A percentile compares a stretch with the other conserved stretches of the same genome.
Evolutionary conservation across 2,113 vertebrate genomes (phyloP).

Genomic region (Antechinus flavipes): DNA sequence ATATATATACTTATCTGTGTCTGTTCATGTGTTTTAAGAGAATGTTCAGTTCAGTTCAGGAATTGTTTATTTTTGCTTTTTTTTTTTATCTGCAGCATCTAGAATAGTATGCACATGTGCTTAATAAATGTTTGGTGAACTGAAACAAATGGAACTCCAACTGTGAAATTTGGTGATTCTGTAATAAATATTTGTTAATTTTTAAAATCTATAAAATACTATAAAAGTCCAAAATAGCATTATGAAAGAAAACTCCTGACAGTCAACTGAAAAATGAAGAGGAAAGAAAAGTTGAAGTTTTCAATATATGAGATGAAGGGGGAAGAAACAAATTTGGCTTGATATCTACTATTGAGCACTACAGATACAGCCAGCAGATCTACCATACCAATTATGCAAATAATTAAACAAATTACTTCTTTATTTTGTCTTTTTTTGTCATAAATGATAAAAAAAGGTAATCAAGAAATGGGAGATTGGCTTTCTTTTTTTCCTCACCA

Average conservation of each 20-base stretch:
- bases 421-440: constrained; percentile 79
- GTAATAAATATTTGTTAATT: background rate
- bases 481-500: constrained; percentile 67
- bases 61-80: background rate
- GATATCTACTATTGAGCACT: constrained; percentile 54
- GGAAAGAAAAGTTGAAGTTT: constrained; percentile 52
- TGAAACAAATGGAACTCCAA: background rate
- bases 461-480: constrained; percentile 69
- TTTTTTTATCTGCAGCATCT: background rate
- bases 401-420: constrained; percentile 74
- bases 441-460: constrained; percentile 77
- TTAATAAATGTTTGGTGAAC: background rate
- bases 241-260: constrained; percentile 43
- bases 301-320: background rate
- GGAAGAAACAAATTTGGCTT: constrained; percentile 40
- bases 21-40: background rate
- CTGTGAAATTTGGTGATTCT: background rate
- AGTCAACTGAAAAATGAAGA: constrained; percentile 44
- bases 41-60: background rate
- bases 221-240: constrained; percentile 53
- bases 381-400: constrained; percentile 67
- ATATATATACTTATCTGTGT: background rate
- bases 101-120: background rate
- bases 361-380: constrained; percentile 58
- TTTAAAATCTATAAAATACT: background rate